A percentile compares a stretch with the other conserved stretches of the same genome.
phyloP scores from a whole-genome alignment of 2,113 vertebrate genomes.

The Pelodiscus sinensis region DNA sequence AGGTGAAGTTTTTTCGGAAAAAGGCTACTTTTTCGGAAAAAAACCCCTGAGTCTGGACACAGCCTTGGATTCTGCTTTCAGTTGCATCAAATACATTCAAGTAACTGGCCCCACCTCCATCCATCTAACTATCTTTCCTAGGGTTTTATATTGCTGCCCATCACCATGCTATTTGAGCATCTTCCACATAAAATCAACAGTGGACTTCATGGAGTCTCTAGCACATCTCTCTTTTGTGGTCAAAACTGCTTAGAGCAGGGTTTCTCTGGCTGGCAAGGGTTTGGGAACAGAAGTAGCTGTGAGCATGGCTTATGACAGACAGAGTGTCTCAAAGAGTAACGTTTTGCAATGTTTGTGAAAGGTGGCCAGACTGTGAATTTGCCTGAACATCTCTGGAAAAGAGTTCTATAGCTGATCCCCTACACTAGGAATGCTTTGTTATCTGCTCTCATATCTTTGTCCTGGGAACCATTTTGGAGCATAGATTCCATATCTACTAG shows the following conservation, averaged over 20 bases:
- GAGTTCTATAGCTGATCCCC: neutral
- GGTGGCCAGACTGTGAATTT: neutral
- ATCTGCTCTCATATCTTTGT: neutral
- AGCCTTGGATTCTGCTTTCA: neutral
- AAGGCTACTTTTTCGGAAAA: too few species aligned
- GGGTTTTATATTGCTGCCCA: neutral
- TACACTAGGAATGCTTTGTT: neutral
- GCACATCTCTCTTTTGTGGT: neutral
- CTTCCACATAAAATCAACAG: neutral
- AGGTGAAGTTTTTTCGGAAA: too few species aligned
- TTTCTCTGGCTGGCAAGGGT: neutral
- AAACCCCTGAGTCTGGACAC: too few species aligned
- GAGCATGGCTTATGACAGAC: neutral
- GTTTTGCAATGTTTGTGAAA: neutral
- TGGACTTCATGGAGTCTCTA: neutral
- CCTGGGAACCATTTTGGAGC: neutral
- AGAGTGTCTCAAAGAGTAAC: neutral
- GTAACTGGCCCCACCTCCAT: neutral
- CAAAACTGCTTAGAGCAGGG: neutral
- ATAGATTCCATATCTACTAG: neutral
- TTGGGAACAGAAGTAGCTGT: neutral
- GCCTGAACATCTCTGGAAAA: neutral
- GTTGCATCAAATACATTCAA: neutral
- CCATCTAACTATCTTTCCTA: neutral
- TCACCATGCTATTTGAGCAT: neutral